phyloP scores from a whole-genome alignment of 2,888 invertebrate species.

The Coenonympha arcania region DNA sequence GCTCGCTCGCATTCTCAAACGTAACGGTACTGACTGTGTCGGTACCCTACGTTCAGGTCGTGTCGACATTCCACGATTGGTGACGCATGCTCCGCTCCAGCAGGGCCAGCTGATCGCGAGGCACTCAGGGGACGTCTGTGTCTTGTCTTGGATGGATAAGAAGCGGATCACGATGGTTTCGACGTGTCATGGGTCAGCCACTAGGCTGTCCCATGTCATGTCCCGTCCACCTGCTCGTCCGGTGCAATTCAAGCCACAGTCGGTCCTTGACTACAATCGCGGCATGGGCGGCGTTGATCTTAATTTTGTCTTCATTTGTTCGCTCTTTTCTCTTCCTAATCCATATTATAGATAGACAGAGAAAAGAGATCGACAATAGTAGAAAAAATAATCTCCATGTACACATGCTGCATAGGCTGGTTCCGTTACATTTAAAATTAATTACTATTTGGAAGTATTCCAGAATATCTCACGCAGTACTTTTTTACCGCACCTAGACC shows the following conservation, averaged over 20 bases:
- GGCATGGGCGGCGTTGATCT: constrained; percentile 1
- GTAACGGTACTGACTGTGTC: neutral
- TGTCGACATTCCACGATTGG: neutral
- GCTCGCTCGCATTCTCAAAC: neutral
- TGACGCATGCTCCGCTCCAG: neutral
- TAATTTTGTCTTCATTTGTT: too few relatives aligned
- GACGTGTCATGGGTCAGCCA: neutral
- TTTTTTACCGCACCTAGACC: constrained; percentile 71
- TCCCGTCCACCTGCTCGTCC: neutral
- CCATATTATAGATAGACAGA: too few relatives aligned
- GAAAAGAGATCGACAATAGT: too few relatives aligned
- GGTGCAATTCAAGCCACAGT: neutral
- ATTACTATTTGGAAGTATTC: too few relatives aligned
- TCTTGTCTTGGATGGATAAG: neutral
- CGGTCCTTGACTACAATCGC: neutral
- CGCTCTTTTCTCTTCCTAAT: too few relatives aligned
- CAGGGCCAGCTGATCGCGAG: neutral
- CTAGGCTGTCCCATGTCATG: neutral
- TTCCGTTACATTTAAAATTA: too few relatives aligned
- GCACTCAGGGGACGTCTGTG: neutral
- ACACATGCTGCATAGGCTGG: too few relatives aligned
- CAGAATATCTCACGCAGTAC: too few relatives aligned
- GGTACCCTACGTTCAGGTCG: neutral
- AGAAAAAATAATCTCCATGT: too few relatives aligned
- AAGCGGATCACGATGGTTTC: neutral